Percentiles rank a stretch among this genome's conserved stretches.
Evolutionary conservation across 2,113 vertebrate species (phyloP).

Genomic region (Sturnus vulgaris): DNA sequence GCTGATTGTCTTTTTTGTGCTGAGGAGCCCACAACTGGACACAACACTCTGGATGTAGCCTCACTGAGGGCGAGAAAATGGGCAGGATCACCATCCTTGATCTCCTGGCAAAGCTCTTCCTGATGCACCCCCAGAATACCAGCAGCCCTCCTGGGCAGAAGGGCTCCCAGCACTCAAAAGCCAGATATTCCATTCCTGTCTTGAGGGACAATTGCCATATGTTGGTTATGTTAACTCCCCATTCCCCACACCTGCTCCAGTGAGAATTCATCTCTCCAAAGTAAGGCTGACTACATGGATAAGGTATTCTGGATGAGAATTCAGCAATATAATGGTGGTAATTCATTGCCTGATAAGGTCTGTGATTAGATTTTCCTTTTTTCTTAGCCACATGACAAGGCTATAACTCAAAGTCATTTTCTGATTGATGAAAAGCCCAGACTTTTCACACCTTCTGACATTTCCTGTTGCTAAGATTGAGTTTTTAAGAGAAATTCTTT

Average conservation of each 20-base stretch:
- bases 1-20: neutral
- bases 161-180: neutral
- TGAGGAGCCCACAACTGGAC: neutral
- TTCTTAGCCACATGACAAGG: neutral
- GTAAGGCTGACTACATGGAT: neutral
- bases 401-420: neutral
- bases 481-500: neutral
- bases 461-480: neutral
- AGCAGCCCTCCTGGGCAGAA: neutral
- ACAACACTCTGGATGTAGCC: neutral
- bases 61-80: neutral
- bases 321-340: neutral
- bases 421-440: neutral
- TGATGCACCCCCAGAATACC: neutral
- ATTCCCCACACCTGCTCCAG: neutral
- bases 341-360: neutral
- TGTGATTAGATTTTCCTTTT: constrained; percentile 14
- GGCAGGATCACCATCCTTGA: neutral
- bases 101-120: neutral
- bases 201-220: neutral
- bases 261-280: neutral
- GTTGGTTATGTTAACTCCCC: neutral
- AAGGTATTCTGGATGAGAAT: neutral
- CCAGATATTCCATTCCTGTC: rapidly evolving
- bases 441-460: neutral